Conservation (phyloP, 2,888 invertebrate species). For the Diadegma fenestrale region DNA sequence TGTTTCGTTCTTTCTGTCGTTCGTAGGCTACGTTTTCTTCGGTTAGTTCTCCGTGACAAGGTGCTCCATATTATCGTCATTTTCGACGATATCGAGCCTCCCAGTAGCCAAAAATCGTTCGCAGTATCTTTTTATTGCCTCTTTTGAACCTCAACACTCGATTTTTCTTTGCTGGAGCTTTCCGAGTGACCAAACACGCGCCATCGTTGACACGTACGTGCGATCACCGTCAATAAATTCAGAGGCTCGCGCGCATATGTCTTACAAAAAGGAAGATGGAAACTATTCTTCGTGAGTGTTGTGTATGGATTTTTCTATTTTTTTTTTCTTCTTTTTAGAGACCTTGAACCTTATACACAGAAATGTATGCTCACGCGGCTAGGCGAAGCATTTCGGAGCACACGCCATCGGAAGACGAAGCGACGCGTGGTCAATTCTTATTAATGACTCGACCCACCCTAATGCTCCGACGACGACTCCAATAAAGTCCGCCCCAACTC, state of each 20-base stretch:
- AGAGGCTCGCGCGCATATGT: constrained; percentile 50
- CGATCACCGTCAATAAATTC: constrained; percentile 29
- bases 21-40: constrained; percentile 5
- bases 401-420: constrained; percentile 54
- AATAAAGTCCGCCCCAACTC: constrained; percentile 13
- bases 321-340: constrained; percentile 1
- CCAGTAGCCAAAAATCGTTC: constrained; percentile 25
- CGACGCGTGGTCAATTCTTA: constrained; percentile 77
- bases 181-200: constrained; percentile 39
- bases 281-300: constrained; percentile 35
- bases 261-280: constrained; percentile 8
- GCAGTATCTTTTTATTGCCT: constrained; percentile 43
- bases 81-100: not conserved
- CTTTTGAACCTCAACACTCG: constrained; percentile 27
- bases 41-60: constrained; percentile 12
- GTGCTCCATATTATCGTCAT: constrained; percentile 10
- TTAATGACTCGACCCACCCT: constrained; percentile 71
- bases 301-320: constrained; percentile 38
- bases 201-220: constrained; percentile 30
- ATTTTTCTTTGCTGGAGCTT: constrained; percentile 10
- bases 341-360: constrained; percentile 11
- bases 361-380: not conserved
- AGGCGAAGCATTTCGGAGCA: constrained; percentile 1
- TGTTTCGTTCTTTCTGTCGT: constrained; percentile 24
- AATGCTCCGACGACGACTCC: constrained; percentile 55